phyloP scores from a whole-genome alignment of 2,888 invertebrate species.

The Eristalis pertinax region DNA sequence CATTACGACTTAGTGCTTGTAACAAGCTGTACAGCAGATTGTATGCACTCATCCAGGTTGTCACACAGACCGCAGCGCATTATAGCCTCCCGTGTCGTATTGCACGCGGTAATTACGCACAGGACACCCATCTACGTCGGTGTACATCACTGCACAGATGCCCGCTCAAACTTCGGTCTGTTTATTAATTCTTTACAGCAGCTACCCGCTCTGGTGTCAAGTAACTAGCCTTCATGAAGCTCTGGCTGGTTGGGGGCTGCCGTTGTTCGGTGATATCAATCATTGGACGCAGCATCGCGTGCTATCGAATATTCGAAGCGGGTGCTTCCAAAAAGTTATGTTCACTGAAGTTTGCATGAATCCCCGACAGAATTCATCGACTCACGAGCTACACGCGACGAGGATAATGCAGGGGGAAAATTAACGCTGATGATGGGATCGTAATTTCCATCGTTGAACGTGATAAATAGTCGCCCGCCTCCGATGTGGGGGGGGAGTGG shows the following conservation, averaged over 20 bases:
- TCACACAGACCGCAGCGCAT: neutral
- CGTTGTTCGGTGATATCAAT: constrained; percentile 15
- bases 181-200: constrained; percentile 31
- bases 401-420: neutral
- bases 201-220: constrained; percentile 14
- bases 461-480: constrained; percentile 3
- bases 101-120: constrained; percentile 39
- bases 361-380: neutral
- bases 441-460: neutral
- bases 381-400: neutral
- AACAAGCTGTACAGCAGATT: constrained; percentile 26
- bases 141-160: neutral
- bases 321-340: constrained; percentile 32
- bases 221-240: constrained; percentile 22
- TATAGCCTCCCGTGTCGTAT: neutral
- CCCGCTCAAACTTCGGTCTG: neutral
- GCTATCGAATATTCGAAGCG: constrained; percentile 29
- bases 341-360: constrained; percentile 34
- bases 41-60: neutral
- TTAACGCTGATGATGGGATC: neutral
- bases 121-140: neutral
- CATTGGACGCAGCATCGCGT: constrained; percentile 50
- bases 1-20: constrained; percentile 41
- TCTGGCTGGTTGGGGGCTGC: neutral
- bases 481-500: neutral